Evolutionary conservation across 2,113 vertebrate species (phyloP).

Genomic region (Carassius auratus): DNA sequence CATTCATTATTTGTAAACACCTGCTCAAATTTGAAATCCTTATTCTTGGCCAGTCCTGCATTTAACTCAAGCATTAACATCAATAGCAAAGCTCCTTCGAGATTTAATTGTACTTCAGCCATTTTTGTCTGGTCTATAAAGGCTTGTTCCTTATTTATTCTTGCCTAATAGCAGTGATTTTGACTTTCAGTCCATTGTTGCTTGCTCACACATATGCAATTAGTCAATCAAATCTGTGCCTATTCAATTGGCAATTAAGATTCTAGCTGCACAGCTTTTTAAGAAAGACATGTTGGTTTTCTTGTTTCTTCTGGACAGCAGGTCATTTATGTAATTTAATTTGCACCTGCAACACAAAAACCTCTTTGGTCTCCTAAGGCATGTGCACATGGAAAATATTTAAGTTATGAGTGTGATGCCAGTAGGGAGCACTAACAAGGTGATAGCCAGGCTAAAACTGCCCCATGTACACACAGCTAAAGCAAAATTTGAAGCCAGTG

Average conservation of each 20-base stretch:
- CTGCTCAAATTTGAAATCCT: background rate
- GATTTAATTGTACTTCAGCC: background rate
- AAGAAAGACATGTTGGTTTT: background rate
- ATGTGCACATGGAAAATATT: background rate
- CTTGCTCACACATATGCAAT: background rate
- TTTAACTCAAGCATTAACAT: slow-evolving; percentile 1
- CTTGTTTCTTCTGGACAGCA: background rate
- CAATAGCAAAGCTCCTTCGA: background rate
- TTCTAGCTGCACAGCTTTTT: background rate
- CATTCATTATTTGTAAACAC: background rate
- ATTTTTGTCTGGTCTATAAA: background rate
- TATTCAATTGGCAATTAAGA: slow-evolving; percentile 1
- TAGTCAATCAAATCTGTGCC: background rate
- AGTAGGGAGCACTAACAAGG: background rate
- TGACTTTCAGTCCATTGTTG: slow-evolving; percentile 2
- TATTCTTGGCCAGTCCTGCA: slow-evolving; percentile 4
- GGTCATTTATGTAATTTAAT: background rate
- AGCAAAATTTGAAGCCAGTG: background rate
- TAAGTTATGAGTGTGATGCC: background rate
- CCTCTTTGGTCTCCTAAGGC: background rate
- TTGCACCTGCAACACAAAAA: slow-evolving; percentile 5
- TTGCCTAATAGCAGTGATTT: background rate
- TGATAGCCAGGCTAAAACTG: background rate
- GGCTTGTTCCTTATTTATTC: background rate
- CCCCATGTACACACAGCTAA: background rate